Conservation (phyloP, 1,140 invertebrate genomes). For the Papilio polyxenes region DNA sequence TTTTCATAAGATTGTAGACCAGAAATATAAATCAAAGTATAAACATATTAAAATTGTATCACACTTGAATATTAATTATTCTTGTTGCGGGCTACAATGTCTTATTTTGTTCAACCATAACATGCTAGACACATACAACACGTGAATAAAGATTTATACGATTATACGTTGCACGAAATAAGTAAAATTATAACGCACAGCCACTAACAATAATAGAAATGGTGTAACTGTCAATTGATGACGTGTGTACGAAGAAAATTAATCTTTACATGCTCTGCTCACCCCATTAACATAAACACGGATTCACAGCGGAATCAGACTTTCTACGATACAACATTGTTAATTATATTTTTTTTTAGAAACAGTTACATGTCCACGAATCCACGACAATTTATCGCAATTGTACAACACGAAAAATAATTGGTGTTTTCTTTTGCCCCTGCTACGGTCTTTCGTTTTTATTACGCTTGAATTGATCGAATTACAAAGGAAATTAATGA, state of each 20-base stretch:
- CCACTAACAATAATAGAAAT: conserved; percentile 7
- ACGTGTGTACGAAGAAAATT: conserved; percentile 21
- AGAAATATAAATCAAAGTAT: too few species aligned
- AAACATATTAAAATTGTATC: too few species aligned
- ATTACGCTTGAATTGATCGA: background rate
- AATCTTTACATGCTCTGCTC: conserved; percentile 30
- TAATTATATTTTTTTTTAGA: background rate
- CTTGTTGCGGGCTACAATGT: background rate
- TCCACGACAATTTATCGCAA: background rate
- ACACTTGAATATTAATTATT: background rate
- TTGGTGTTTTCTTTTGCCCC: background rate
- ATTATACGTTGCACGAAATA: background rate
- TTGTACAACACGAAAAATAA: background rate
- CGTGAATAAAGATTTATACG: conserved; percentile 21
- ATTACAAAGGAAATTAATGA: background rate
- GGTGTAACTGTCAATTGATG: background rate
- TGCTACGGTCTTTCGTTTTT: background rate
- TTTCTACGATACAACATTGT: conserved; percentile 27
- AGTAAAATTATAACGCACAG: background rate
- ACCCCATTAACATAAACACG: conserved; percentile 31
- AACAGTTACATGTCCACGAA: conserved; percentile 20
- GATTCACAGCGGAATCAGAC: conserved; percentile 12
- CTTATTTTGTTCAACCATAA: background rate
- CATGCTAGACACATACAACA: background rate
- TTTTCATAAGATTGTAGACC: too few species aligned